Evolutionary conservation across 2,113 vertebrate genomes (phyloP), one percentile per base, ranked within the genome.

Genomic region (Lophius piscatorius): DNA sequence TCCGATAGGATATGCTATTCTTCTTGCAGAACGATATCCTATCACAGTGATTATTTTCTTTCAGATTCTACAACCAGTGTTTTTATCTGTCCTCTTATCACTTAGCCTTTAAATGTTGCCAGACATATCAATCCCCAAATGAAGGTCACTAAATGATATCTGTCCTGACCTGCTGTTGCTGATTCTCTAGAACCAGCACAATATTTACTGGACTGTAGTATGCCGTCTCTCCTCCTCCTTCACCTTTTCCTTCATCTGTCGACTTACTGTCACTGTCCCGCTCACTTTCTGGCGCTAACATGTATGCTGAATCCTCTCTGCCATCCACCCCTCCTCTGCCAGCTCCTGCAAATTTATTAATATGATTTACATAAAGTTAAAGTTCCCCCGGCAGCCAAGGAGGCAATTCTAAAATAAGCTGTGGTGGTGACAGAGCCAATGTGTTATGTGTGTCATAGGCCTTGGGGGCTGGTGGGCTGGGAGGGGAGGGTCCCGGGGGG

Each of bases 331-430:
- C 18, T 6, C 38, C 34, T 23, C 55, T 18, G 12, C 59, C 57
- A 71, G 64, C 58, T 18, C 50, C 22, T 2, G 44, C 71, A 91
- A 87, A 93, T 91, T 70, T 88, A 92, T 92, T 92, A 90, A 89
- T 90, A 90, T 85, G 85, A 92, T 92, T 93, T 91, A 91, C 88
- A 92, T 91, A 90, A 90, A 90, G 89, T 80, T 84, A 84, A 86
- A 81, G 70, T 84, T 70, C 76, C 74, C 74, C 60, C 54, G 7
- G 67, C 74, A 84, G 89, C 88, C 83, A 80, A 84, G 78, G 76
- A 84, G 87, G 87, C 64, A 46, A 41, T 82, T 89, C 90, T 92
- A 91, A 92, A 92, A 92, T 90, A 92, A 92, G 87, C 84, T 73
- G 61, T 64, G 79, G 48, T 6, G 66, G 48, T 87, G 90, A 89